These are phyloP conservation scores for Acanthiza pusilla DNA, from an alignment of 2,797 vertebrate species.

Conservation along the genomic window DNA sequence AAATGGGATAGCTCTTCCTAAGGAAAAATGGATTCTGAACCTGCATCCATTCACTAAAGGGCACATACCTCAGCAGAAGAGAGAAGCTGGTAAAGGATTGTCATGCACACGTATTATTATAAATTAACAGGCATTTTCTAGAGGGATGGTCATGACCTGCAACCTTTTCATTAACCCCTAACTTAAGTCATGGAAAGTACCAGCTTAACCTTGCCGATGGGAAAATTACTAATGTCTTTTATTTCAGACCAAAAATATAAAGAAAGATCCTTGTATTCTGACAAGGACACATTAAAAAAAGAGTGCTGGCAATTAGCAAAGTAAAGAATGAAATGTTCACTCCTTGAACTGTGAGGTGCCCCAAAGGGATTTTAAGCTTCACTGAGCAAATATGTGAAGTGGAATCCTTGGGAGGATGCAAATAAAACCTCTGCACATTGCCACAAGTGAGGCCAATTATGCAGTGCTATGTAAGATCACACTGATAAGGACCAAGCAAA, in stretches of 20 bases:
- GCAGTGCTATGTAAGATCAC: background rate
- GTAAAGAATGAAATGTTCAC: conserved; percentile 26
- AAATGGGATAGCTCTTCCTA: background rate
- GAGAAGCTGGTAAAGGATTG: background rate
- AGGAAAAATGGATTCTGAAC: background rate
- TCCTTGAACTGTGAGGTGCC: conserved; percentile 46
- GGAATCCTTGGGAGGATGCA: conserved; percentile 29
- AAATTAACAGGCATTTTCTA: background rate
- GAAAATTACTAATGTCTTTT: conserved; percentile 6
- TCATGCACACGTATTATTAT: background rate
- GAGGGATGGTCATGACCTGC: background rate
- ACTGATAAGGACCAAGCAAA: conserved; percentile 38
- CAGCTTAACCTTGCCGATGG: background rate
- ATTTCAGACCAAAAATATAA: background rate
- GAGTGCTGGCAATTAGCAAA: background rate
- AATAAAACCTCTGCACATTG: conserved; percentile 15
- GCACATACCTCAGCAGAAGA: background rate
- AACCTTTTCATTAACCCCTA: background rate
- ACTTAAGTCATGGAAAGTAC: conserved; percentile 8
- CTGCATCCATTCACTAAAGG: background rate
- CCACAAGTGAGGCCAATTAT: background rate
- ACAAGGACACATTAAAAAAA: conserved; percentile 18
- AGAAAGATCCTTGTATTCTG: background rate
- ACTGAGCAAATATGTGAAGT: conserved; percentile 42
- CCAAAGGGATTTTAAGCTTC: conserved; percentile 56